phyloP scores from a whole-genome alignment of 1,140 invertebrate species.

The Sinella curviseta region DNA sequence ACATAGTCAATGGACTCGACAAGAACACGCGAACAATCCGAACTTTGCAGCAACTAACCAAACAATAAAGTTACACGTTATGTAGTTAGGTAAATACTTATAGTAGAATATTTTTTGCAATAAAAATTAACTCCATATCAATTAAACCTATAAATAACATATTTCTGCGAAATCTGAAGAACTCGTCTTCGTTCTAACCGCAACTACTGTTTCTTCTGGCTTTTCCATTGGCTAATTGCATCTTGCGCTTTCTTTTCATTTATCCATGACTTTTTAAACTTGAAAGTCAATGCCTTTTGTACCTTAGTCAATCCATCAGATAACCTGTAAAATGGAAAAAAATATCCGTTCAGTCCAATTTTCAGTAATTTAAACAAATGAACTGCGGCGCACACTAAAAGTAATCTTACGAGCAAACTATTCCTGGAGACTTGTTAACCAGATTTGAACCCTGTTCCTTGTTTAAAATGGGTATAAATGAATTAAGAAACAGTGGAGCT shows the following conservation, averaged over 20 bases:
- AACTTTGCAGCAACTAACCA: too few relatives aligned
- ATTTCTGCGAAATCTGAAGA: too few relatives aligned
- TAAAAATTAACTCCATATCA: too few relatives aligned
- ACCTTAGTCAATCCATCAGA: not conserved
- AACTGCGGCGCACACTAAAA: too few relatives aligned
- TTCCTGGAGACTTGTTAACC: not conserved
- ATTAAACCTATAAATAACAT: too few relatives aligned
- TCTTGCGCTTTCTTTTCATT: not conserved
- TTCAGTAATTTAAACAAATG: not conserved
- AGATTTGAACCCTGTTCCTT: not conserved
- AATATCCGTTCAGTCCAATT: too few relatives aligned
- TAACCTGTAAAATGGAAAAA: not conserved
- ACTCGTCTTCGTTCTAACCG: too few relatives aligned
- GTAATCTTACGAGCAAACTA: not conserved
- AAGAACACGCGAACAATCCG: too few relatives aligned
- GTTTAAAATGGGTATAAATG: not conserved
- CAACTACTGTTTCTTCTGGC: not conserved
- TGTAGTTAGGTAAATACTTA: too few relatives aligned
- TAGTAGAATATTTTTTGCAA: too few relatives aligned
- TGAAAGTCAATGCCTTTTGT: not conserved
- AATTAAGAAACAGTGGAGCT: not conserved
- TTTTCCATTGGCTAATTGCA: not conserved
- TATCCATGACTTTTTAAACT: not conserved
- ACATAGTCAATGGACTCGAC: too few relatives aligned
- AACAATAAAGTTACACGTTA: too few relatives aligned